Evolutionary conservation across 2,113 vertebrate genomes (phyloP).

Genomic region (Engystomops pustulosus): DNA sequence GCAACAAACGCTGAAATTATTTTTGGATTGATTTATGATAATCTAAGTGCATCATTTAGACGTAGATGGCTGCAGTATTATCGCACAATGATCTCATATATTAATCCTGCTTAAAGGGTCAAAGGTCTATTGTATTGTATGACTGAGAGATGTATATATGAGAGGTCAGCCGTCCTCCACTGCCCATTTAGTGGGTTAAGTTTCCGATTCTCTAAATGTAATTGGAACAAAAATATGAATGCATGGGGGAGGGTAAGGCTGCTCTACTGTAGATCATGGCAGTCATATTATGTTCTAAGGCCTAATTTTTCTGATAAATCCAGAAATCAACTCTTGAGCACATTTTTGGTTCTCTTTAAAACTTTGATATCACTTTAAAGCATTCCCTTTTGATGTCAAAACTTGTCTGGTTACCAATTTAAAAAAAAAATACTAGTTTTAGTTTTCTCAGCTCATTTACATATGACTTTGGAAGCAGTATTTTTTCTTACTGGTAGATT

Average conservation of each 20-base stretch:
- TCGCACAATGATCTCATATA: not conserved
- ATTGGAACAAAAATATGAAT: too few relatives aligned
- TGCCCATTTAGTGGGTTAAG: not conserved
- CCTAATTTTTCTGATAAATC: too few relatives aligned
- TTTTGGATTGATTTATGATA: slow-evolving; percentile 54
- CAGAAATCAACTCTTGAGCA: too few relatives aligned
- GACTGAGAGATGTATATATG: not conserved
- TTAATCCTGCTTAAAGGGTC: not conserved
- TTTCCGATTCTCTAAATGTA: not conserved
- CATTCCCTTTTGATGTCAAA: too few relatives aligned
- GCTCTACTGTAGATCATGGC: not conserved
- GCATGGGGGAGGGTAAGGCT: not conserved
- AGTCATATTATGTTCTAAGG: too few relatives aligned
- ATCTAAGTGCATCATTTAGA: slow-evolving; percentile 29
- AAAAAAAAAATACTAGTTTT: too few relatives aligned
- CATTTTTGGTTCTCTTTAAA: too few relatives aligned
- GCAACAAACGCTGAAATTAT: slow-evolving; percentile 39
- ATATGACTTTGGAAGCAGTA: too few relatives aligned
- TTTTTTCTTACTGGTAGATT: too few relatives aligned
- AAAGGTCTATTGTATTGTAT: not conserved
- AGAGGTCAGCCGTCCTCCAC: not conserved
- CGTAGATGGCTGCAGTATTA: not conserved
- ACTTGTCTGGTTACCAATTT: too few relatives aligned
- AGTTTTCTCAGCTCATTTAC: too few relatives aligned
- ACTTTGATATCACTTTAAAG: too few relatives aligned